Evolutionary conservation across 1,140 invertebrate species (phyloP).

Genomic region (Heliconius melpomene): DNA sequence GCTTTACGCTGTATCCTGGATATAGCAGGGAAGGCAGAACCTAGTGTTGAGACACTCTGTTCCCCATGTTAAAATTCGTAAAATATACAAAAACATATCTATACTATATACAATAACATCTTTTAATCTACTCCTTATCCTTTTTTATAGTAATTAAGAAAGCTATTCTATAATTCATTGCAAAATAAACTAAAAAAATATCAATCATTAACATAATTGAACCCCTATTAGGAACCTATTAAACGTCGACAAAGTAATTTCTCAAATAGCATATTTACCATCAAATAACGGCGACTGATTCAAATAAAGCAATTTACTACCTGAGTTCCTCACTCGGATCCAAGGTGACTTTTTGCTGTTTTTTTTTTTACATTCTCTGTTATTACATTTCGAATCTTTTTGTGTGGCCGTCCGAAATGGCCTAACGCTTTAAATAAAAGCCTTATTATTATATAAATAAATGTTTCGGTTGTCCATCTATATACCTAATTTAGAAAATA

Average conservation of each 20-base stretch:
- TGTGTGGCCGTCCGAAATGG: constrained; percentile 51
- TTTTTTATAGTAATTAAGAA: too few species aligned
- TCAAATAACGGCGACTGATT: constrained; percentile 53
- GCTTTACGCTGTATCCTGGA: too few species aligned
- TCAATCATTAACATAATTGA: constrained; percentile 3
- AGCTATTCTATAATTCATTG: too few species aligned
- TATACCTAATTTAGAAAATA: not conserved
- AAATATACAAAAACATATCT: too few species aligned
- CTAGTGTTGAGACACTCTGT: too few species aligned
- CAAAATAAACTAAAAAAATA: not conserved
- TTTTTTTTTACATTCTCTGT: constrained; percentile 61
- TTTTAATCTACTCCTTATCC: too few species aligned
- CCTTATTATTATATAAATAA: not conserved
- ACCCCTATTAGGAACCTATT: constrained; percentile 13
- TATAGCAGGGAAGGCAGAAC: too few species aligned
- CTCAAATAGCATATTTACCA: constrained; percentile 54
- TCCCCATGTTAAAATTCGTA: too few species aligned
- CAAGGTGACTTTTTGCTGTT: constrained; percentile 77
- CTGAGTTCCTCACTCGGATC: constrained; percentile 67
- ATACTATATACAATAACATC: too few species aligned
- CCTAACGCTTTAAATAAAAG: constrained; percentile 16
- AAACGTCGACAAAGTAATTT: constrained; percentile 49
- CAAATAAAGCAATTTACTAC: constrained; percentile 78
- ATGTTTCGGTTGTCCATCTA: not conserved
- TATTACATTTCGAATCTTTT: constrained; percentile 68